phyloP scores from a whole-genome alignment of 2,888 invertebrate species.

The Hoplodrina blanda region DNA sequence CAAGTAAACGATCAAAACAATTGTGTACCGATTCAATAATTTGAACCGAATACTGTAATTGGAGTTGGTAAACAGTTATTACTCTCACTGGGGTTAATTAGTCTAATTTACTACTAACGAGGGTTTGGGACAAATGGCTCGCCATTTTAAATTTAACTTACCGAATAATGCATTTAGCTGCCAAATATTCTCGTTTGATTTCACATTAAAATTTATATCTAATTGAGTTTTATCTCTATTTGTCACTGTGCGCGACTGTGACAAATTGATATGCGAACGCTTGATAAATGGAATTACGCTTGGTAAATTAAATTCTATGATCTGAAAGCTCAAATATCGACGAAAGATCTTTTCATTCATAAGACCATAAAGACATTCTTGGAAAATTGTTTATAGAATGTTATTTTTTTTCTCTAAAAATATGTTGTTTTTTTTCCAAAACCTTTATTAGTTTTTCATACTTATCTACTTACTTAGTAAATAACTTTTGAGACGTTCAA shows the following conservation, averaged over 20 bases:
- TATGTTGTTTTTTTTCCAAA: conserved; percentile 5
- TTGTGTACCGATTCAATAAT: conserved; percentile 67
- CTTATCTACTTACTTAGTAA: conserved; percentile 26
- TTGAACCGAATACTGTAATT: conserved; percentile 68
- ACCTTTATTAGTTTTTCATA: conserved; percentile 30
- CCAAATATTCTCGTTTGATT: conserved; percentile 42
- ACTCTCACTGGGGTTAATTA: conserved; percentile 74
- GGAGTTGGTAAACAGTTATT: conserved; percentile 76
- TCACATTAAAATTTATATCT: conserved; percentile 42
- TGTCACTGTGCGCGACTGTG: conserved; percentile 4
- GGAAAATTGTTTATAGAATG: conserved; percentile 15
- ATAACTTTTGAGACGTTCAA: conserved; percentile 28
- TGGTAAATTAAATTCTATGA: conserved; percentile 15
- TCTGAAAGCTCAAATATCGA: conserved; percentile 9
- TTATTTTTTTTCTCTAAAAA: conserved; percentile 4
- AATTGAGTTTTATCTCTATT: conserved; percentile 41
- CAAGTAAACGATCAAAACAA: conserved; percentile 57
- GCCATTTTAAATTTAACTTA: conserved; percentile 57
- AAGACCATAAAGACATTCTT: conserved; percentile 20
- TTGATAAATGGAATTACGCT: conserved; percentile 29
- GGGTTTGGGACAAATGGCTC: conserved; percentile 62
- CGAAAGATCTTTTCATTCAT: neutral
- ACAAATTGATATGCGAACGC: conserved; percentile 40
- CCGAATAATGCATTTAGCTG: conserved; percentile 36
- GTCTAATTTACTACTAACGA: conserved; percentile 72